phyloP scores from a whole-genome alignment of 1,140 invertebrate genomes.

The Drosophila ercepeae region DNA sequence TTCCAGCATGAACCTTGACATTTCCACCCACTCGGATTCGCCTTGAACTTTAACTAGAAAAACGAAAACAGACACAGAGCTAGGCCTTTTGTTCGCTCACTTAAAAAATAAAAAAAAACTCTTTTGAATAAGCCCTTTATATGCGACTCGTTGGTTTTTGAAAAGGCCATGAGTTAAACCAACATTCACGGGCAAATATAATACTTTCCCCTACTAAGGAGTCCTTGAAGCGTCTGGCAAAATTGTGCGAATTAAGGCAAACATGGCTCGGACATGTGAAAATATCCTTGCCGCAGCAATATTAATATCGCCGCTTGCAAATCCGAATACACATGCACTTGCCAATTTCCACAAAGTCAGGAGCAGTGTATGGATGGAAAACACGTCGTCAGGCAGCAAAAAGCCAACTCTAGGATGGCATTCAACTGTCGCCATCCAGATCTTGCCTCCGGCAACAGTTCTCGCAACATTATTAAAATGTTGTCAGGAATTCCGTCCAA shows the following conservation, averaged over 20 bases:
- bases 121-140: slow-evolving; percentile 32
- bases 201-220: background rate
- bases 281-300: background rate
- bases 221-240: background rate
- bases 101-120: slow-evolving; percentile 27
- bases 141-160: slow-evolving; percentile 6
- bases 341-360: slow-evolving; percentile 17
- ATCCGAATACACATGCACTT: slow-evolving; percentile 21
- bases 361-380: background rate
- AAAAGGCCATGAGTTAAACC: slow-evolving; percentile 46
- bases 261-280: background rate
- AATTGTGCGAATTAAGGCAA: slow-evolving; percentile 7
- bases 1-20: slow-evolving; percentile 16
- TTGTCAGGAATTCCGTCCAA: slow-evolving; percentile 69
- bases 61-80: slow-evolving; percentile 13
- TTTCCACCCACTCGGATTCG: slow-evolving; percentile 10
- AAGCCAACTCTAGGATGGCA: slow-evolving; percentile 33
- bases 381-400: slow-evolving; percentile 35
- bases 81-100: slow-evolving; percentile 15
- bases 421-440: slow-evolving; percentile 36
- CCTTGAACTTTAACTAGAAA: slow-evolving; percentile 37
- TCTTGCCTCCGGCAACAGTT: slow-evolving; percentile 31
- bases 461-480: slow-evolving; percentile 68
- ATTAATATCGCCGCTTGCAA: slow-evolving; percentile 15
- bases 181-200: slow-evolving; percentile 29